A percentile compares a stretch with the other conserved stretches of the same genome.
Conservation (phyloP, 2,113 vertebrate species). For the Sebastes fasciatus region DNA sequence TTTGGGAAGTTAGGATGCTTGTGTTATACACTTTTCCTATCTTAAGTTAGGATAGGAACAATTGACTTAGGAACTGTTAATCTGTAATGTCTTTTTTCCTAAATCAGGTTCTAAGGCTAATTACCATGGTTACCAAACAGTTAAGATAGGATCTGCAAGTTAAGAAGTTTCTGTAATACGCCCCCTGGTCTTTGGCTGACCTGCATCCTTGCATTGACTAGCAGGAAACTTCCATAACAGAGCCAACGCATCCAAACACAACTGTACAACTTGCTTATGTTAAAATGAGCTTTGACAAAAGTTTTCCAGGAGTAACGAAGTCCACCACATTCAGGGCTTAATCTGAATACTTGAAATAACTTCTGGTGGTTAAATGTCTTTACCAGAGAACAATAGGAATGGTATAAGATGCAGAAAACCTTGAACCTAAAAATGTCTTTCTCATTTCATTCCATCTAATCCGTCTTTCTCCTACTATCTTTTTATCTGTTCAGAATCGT, state of each 20-base stretch:
- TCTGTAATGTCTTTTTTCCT: no score
- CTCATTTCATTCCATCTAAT: neutral
- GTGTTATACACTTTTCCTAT: no score
- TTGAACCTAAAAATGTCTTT: neutral
- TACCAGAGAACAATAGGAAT: neutral
- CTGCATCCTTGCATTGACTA: neutral
- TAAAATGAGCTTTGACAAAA: neutral
- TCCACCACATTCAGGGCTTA: neutral
- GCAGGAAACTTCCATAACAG: neutral
- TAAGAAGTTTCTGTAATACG: no score
- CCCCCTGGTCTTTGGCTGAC: neutral
- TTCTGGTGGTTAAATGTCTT: neutral
- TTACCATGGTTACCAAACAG: no score
- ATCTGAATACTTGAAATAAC: neutral
- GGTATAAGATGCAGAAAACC: neutral
- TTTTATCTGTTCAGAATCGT: slow-evolving; percentile 84
- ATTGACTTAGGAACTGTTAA: no score
- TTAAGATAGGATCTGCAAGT: no score
- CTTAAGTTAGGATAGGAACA: no score
- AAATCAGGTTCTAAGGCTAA: no score
- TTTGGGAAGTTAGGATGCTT: no score
- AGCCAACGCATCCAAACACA: neutral
- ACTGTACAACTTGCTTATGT: neutral
- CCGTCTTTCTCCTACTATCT: neutral
- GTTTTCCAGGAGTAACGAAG: neutral